Percentiles rank a stretch among this genome's conserved stretches.
These are phyloP conservation scores for Creontiades dilutus DNA, from an alignment of 2,888 invertebrate genomes.

Conservation along the genomic window DNA sequence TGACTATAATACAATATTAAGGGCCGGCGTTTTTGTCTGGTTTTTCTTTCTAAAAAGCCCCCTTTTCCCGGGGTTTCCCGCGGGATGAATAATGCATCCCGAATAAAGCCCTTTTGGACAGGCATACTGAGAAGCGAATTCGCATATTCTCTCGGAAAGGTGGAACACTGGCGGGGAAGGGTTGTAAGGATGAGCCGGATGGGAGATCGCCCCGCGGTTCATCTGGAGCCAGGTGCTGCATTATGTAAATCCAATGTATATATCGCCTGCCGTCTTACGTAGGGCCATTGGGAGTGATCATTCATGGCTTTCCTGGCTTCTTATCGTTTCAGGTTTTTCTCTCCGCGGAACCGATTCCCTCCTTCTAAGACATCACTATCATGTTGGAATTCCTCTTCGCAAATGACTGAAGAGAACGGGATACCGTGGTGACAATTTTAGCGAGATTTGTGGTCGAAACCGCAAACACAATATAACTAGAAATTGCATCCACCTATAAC, in stretches of 20 bases:
- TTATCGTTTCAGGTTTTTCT: slow-evolving; percentile 47
- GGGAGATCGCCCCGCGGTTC: slow-evolving; percentile 60
- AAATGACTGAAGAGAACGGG: too few species aligned
- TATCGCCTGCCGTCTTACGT: slow-evolving; percentile 65
- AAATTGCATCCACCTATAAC: too few species aligned
- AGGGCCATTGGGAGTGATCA: slow-evolving; percentile 71
- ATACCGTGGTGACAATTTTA: too few species aligned
- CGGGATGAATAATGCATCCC: slow-evolving; percentile 69
- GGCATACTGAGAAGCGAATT: slow-evolving; percentile 69
- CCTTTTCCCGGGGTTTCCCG: slow-evolving; percentile 47
- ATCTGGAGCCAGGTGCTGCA: slow-evolving; percentile 71
- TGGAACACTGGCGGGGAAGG: neutral
- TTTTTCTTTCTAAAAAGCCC: slow-evolving; percentile 62
- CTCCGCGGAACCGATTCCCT: too few species aligned
- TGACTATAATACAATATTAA: slow-evolving; percentile 70
- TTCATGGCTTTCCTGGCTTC: slow-evolving; percentile 59
- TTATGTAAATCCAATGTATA: slow-evolving; percentile 71
- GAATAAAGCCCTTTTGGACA: slow-evolving; percentile 71
- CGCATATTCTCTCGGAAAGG: slow-evolving; percentile 67
- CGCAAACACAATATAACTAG: too few species aligned
- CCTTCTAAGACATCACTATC: too few species aligned
- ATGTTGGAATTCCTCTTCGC: too few species aligned
- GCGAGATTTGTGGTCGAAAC: too few species aligned
- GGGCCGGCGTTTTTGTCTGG: slow-evolving; percentile 70
- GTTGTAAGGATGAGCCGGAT: slow-evolving; percentile 50